Percentiles rank a stretch among this genome's conserved stretches.
Conservation (phyloP, 1,140 invertebrate genomes). For the Caenorhabditis tropicalis region DNA sequence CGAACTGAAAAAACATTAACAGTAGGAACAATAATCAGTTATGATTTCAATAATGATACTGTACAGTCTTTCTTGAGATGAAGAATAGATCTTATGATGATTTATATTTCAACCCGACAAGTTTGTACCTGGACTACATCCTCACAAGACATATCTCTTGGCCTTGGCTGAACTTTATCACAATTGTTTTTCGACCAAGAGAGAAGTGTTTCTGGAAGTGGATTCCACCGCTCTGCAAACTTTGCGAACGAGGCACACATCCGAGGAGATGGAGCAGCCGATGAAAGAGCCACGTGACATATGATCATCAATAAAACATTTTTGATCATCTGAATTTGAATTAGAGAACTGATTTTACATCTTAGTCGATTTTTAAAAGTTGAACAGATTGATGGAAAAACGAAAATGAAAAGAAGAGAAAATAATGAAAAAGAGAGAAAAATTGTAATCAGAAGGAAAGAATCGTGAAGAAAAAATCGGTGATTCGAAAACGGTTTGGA, state of each 20-base stretch:
- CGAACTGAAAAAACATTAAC: slow-evolving; percentile 54
- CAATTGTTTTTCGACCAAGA: slow-evolving; percentile 59
- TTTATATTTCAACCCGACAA: too few relatives aligned
- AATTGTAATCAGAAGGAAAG: not conserved
- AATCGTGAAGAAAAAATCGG: not conserved
- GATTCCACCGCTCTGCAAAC: slow-evolving; percentile 59
- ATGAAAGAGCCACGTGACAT: not conserved
- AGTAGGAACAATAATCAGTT: too few relatives aligned
- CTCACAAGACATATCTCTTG: slow-evolving; percentile 58
- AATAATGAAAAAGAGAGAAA: not conserved
- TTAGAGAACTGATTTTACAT: too few relatives aligned
- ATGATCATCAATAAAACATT: not conserved
- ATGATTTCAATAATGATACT: too few relatives aligned
- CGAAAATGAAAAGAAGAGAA: not conserved
- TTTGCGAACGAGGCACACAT: slow-evolving; percentile 58
- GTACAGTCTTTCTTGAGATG: too few relatives aligned
- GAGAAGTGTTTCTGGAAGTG: slow-evolving; percentile 56
- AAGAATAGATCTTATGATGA: too few relatives aligned
- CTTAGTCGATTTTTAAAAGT: too few relatives aligned
- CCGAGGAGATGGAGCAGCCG: slow-evolving; percentile 49
- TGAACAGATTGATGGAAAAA: too few relatives aligned
- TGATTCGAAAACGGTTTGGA: slow-evolving; percentile 10
- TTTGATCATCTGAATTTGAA: slow-evolving; percentile 1
- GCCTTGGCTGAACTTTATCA: slow-evolving; percentile 59
- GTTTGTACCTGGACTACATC: slow-evolving; percentile 60